Conservation (phyloP, 2,113 vertebrate genomes). For the Peromyscus californicus region DNA sequence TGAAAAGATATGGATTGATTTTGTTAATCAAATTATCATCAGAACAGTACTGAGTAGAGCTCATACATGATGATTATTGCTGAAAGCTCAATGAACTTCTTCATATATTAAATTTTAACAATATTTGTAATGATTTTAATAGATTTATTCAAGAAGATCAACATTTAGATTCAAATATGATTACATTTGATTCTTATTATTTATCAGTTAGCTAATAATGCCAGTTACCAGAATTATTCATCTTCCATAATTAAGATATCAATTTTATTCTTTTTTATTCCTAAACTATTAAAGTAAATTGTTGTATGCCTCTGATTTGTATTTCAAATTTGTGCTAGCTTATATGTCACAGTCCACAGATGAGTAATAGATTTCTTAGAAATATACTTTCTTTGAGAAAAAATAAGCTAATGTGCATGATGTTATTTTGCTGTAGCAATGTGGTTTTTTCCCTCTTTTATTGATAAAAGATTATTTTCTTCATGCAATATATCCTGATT, state of each 20-base stretch:
- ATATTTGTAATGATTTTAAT: neutral
- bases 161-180: neutral
- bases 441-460: neutral
- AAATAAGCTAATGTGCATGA: neutral
- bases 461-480: neutral
- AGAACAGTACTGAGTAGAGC: neutral
- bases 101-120: neutral
- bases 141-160: neutral
- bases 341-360: neutral
- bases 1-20: constrained; percentile 7
- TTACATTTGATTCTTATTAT: neutral
- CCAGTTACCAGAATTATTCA: neutral
- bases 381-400: neutral
- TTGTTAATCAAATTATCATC: neutral
- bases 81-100: neutral
- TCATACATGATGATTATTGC: neutral
- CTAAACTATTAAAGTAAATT: neutral
- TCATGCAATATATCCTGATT: neutral
- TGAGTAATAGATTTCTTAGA: neutral
- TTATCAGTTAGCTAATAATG: neutral
- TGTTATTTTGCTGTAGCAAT: neutral
- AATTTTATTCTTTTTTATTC: neutral
- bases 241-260: neutral
- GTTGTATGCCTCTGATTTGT: neutral
- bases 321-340: neutral